Percentiles rank a stretch among this genome's conserved stretches.
phyloP scores from a whole-genome alignment of 2,797 vertebrate genomes.

The Catharus ustulatus region DNA sequence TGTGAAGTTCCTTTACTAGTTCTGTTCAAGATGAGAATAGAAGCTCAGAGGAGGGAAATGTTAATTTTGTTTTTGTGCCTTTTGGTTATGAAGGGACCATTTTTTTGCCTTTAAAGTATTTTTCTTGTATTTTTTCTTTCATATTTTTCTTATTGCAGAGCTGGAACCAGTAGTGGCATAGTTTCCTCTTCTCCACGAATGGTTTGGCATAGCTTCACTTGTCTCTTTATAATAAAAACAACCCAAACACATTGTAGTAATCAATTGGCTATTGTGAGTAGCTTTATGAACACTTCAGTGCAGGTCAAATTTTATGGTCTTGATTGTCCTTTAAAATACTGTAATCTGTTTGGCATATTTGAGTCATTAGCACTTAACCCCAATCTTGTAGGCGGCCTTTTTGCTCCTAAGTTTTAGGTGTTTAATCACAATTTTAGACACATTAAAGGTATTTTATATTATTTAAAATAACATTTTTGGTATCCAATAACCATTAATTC shows the following conservation, averaged over 20 bases:
- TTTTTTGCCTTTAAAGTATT: neutral
- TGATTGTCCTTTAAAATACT: slow-evolving; percentile 32
- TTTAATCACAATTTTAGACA: slow-evolving; percentile 54
- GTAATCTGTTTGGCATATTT: slow-evolving; percentile 23
- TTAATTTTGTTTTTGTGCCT: neutral
- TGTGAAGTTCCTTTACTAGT: neutral
- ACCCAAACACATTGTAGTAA: slow-evolving; percentile 58
- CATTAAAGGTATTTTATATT: slow-evolving; percentile 55
- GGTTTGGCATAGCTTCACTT: slow-evolving; percentile 52
- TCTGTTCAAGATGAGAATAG: neutral
- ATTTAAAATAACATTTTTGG: slow-evolving; percentile 60
- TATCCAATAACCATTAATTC: slow-evolving; percentile 66
- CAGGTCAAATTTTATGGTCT: slow-evolving; percentile 22
- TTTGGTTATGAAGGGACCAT: neutral
- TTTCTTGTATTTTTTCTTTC: neutral
- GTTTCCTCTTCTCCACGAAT: slow-evolving; percentile 31
- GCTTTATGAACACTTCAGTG: slow-evolving; percentile 30
- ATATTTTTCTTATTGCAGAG: slow-evolving; percentile 26
- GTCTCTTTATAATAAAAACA: slow-evolving; percentile 47
- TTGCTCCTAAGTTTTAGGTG: neutral
- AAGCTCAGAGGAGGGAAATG: neutral
- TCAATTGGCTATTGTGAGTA: slow-evolving; percentile 40
- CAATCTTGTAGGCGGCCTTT: neutral
- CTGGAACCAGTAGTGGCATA: slow-evolving; percentile 28
- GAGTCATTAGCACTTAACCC: slow-evolving; percentile 44